These are phyloP conservation scores for Oophaga pumilio DNA, from an alignment of 2,113 vertebrate genomes.

Conservation along the genomic window DNA sequence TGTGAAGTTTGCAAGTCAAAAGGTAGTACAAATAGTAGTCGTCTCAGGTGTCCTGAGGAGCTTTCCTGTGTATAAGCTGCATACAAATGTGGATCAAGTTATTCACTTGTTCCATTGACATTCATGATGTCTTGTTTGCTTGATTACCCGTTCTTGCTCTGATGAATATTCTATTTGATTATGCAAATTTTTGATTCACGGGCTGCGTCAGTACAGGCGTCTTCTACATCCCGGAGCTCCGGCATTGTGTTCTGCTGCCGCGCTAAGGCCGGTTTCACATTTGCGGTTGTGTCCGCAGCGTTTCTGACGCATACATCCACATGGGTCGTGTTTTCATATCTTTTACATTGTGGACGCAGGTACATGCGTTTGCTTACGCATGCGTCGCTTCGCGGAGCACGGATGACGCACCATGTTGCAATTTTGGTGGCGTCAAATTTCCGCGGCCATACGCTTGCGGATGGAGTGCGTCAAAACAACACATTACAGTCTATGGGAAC, in stretches of 20 bases:
- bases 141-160: background rate
- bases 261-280: too few species aligned
- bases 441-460: too few species aligned
- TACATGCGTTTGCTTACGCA: too few species aligned
- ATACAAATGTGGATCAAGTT: conserved; percentile 49
- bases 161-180: conserved; percentile 18
- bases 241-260: background rate
- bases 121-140: conserved; percentile 31
- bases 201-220: background rate
- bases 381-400: too few species aligned
- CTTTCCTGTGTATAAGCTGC: conserved; percentile 32
- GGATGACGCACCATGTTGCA: too few species aligned
- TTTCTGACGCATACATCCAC: too few species aligned
- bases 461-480: too few species aligned
- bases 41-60: conserved; percentile 19
- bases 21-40: conserved; percentile 29
- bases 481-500: too few species aligned
- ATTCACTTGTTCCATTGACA: conserved; percentile 24
- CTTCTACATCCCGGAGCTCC: background rate
- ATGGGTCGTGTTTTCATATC: too few species aligned
- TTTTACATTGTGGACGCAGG: too few species aligned
- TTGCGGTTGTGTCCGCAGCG: too few species aligned
- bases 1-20: conserved; percentile 46
- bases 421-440: too few species aligned
- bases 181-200: background rate